These are phyloP conservation scores for Octopus bimaculoides DNA, from an alignment of 1,140 invertebrate genomes.

Conservation along the genomic window DNA sequence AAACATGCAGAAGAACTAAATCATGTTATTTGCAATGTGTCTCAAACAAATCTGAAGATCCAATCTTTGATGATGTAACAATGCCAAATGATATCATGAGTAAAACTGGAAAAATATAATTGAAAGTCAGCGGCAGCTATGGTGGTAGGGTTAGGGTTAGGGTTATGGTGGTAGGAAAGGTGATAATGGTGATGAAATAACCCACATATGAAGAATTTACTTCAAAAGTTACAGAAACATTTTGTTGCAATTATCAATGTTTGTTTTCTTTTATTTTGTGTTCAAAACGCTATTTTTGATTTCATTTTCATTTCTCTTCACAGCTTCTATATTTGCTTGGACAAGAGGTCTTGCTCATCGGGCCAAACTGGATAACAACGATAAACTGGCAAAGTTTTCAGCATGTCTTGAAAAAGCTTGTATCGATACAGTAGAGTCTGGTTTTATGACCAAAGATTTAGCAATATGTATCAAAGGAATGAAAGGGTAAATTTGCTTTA, in stretches of 20 bases:
- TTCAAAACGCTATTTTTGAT: not conserved
- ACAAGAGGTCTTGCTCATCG: constrained; percentile 87
- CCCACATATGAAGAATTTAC: no score
- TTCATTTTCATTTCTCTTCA: constrained; percentile 42
- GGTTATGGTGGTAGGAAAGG: no score
- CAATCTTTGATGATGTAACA: no score
- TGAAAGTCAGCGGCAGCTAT: no score
- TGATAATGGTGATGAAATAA: no score
- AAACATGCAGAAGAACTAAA: no score
- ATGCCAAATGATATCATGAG: no score
- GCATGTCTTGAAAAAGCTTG: constrained; percentile 85
- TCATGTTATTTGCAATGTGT: no score
- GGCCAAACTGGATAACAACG: constrained; percentile 88
- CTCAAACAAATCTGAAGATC: no score
- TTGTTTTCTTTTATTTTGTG: not conserved
- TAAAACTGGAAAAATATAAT: no score
- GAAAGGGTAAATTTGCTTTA: constrained; percentile 35
- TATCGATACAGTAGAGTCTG: constrained; percentile 89
- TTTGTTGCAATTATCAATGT: not conserved
- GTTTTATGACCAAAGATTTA: constrained; percentile 98
- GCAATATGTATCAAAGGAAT: constrained; percentile 95
- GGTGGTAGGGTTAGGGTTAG: no score
- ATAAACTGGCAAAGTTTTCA: constrained; percentile 73
- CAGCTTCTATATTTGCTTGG: constrained; percentile 99
- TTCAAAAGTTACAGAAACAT: no score